Base-by-base conservation (phyloP, 2,888 invertebrate species). In the Abrostola triplasia region DNA sequence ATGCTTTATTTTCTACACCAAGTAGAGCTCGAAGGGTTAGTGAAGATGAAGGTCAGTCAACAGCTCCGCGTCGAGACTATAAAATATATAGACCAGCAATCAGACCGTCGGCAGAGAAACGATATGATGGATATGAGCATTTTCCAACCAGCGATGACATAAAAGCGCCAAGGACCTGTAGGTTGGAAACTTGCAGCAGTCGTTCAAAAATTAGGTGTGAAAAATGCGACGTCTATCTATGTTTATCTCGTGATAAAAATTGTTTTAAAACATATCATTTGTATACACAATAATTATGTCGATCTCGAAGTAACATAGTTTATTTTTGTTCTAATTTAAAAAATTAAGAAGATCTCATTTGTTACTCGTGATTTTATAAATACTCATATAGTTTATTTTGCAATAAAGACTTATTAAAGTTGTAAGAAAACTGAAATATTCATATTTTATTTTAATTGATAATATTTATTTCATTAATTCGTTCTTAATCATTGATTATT, bases 261-360 rank as follows among this genome's bases (percentile, higher is more conserved):
- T 40, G 11, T 40, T 40, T 40, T 40, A 11, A 10, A 11, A 11
- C 10, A 11, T 40, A 40, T 40, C 40, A 40, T 40, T 56, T 59
- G 50, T 55, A 48, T 42, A 57, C 58, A 55, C 61, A 60, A 40
- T 65, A 65, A 60, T 66, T 66, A 56, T 57, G 57, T 61, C 57
- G 47, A 24, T 24, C 24, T 24, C 24, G 24, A 24, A 24, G 24
- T 24, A 24, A 24, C 24, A 24, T 24, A 24, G 24, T 24, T 24
- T 24, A 24, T 24, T 24, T 24, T 24, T 24, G 24, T 24, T 24
- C 24, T 24, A 24, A 24, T 24, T 24, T 24, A 24, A 24, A 24
- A 24, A 24, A 24, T 24, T 24, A 24, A 24, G 24, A 24, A 24
- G 24, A 24, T 24, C 24, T 24, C 24, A 24, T 24, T 24, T 24